A percentile compares a stretch with the other conserved stretches of the same genome.
These are phyloP conservation scores for Tragelaphus buxtoni DNA, from an alignment of 2,113 vertebrate species.

Conservation along the genomic window DNA sequence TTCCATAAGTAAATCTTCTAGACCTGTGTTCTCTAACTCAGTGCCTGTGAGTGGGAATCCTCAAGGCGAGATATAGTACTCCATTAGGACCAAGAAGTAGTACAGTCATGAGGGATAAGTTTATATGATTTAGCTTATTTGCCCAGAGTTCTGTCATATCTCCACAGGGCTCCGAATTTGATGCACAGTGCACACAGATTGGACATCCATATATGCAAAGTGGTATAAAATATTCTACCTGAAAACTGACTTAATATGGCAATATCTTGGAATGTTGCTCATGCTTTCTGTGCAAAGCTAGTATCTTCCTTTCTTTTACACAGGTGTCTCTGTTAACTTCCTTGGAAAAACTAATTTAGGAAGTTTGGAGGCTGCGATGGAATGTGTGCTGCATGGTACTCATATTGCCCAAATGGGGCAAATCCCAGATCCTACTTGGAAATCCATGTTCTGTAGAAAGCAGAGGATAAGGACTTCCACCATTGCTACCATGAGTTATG, in stretches of 20 bases:
- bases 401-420: not conserved
- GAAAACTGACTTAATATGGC: not conserved
- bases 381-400: not conserved
- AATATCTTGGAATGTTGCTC: not conserved
- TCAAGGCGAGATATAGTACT: not conserved
- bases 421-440: not conserved
- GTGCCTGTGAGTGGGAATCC: not conserved
- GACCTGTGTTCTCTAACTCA: not conserved
- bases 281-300: not conserved
- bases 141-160: not conserved
- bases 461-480: not conserved
- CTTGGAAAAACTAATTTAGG: not conserved
- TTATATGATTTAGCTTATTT: constrained; percentile 14
- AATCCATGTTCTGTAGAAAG: not conserved
- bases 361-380: not conserved
- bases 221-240: not conserved
- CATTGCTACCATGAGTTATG: not conserved
- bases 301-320: not conserved
- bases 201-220: not conserved
- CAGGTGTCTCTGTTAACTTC: not conserved
- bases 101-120: not conserved
- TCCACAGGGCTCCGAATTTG: not conserved
- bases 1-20: not conserved
- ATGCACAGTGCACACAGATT: not conserved
- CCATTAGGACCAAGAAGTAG: not conserved